Evolutionary conservation across 2,888 invertebrate species (phyloP), one percentile per base, ranked within the genome.

Genomic region (Zelleria hepariella): DNA sequence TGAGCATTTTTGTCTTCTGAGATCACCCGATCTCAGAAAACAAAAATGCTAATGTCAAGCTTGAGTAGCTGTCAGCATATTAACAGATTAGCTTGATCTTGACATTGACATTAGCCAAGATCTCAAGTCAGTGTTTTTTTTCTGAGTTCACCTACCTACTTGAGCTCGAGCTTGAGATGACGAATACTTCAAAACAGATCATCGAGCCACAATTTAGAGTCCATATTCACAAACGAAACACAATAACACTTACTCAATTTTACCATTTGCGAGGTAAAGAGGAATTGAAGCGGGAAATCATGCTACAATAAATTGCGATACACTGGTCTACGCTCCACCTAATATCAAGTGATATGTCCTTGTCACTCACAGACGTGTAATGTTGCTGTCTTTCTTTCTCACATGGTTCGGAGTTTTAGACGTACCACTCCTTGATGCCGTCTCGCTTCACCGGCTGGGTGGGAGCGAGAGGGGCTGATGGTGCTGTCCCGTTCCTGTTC

Each of bases 361-460:
- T 21, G 24, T 51, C 51, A 58, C 58, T 51, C 51, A 57, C 57
- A 56, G 27, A 21, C 53, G 26, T 20, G 26, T 52, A 23, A 52
- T 23, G 47, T 24, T 15, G 48, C 23, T 54, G 55, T 48, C 57
- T 21, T 23, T 48, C 10, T 47, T 26, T 10, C 20, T 10, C 51
- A 18, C 20, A 42, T 55, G n/a, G 20, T 62, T n/a, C n/a, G n/a
- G n/a, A n/a, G n/a, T n/a, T n/a, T 73, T 94, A 97, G 84, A 97
- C 97, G 84, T 97, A 97, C 97, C 97, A 97, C 91, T 97, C 97
- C 90, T 97, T 97, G 78, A 97, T 95, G 79, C 96, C 96, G 91
- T 96, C 96, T 64, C 94, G 92, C 75, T 95, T 95, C 82, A 94
- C 81, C 2, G 87, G 87, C 66, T 85, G 86, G 47, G 86, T 66